These are phyloP conservation scores for Melipona beecheii DNA, from an alignment of 2,888 invertebrate genomes.

Conservation along the genomic window DNA sequence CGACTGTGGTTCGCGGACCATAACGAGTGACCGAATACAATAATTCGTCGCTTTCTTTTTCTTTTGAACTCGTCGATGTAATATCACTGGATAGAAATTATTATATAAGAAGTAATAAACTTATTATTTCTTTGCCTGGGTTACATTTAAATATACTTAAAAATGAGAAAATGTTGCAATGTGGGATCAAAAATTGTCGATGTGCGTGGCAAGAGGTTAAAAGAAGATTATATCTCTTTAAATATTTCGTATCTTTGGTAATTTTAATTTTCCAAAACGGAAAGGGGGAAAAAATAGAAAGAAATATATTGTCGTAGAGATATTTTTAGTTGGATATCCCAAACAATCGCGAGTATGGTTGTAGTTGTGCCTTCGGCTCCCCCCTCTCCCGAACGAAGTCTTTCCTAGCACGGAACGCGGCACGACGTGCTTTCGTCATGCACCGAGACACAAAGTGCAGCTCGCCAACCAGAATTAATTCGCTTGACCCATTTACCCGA, in stretches of 20 bases:
- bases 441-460: slow-evolving; percentile 55
- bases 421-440: slow-evolving; percentile 49
- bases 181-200: too few relatives aligned
- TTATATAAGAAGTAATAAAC: too few relatives aligned
- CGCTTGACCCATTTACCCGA: slow-evolving; percentile 82
- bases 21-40: too few relatives aligned
- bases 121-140: too few relatives aligned
- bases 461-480: slow-evolving; percentile 70
- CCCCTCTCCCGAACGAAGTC: neutral
- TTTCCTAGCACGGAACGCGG: slow-evolving; percentile 17
- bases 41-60: too few relatives aligned
- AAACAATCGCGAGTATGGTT: neutral
- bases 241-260: neutral
- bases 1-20: too few relatives aligned
- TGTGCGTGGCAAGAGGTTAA: too few relatives aligned
- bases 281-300: neutral
- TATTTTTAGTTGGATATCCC: neutral
- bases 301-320: neutral
- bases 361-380: slow-evolving; percentile 16
- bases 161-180: too few relatives aligned
- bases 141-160: too few relatives aligned
- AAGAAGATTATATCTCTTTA: too few relatives aligned
- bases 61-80: too few relatives aligned
- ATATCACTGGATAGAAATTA: too few relatives aligned
- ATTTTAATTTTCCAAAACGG: neutral